Evolutionary conservation across 2,888 invertebrate genomes (phyloP), one percentile per base, ranked within the genome.

Genomic region (Fabriciana adippe): DNA sequence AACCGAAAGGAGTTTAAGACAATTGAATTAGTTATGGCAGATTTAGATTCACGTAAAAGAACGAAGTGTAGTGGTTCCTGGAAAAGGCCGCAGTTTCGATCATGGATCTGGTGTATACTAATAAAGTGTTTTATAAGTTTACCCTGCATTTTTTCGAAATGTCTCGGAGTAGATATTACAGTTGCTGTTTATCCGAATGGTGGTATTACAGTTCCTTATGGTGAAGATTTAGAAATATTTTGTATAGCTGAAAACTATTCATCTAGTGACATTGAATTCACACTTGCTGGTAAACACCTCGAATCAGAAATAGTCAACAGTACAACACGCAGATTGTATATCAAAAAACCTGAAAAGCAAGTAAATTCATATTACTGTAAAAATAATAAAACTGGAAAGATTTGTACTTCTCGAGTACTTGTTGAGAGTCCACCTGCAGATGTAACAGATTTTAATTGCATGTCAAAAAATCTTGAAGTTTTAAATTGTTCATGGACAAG

Each of bases 401-500:
- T 77, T 62, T 90, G 88, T 70, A 64, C 83, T 0, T 85, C 78
- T 60, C 80, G 87, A 62, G 86, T 92, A 1, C 73, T 88, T 55
- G 87, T 91, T 62, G 94, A 94, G 53, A 87, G 90, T 53, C 89
- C 93, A 65, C 97, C 97, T 0, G 81, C 90, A 69, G 84, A 93
- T 74, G 95, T 97, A 3, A 85, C 88, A 11, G 94, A 96, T 81
- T 97, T 97, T 78, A 88, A 88, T 35, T 98, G 97, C 80, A 86
- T 95, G 60, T 95, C 96, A 14, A 89, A 93, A 73, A 96, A 97
- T 82, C 95, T 96, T 88, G 94, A 95, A 64, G 94, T 94, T 76
- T 87, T 97, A 74, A 95, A 94, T 15, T 98, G 97, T 81, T 93
- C 94, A 1, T 97, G 97, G 95, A 94, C 93, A 0, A 90, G 93